Base-by-base conservation (phyloP, 37 sponge, comb jelly and placozoan genomes). In the Hormiphora californensis region DNA sequence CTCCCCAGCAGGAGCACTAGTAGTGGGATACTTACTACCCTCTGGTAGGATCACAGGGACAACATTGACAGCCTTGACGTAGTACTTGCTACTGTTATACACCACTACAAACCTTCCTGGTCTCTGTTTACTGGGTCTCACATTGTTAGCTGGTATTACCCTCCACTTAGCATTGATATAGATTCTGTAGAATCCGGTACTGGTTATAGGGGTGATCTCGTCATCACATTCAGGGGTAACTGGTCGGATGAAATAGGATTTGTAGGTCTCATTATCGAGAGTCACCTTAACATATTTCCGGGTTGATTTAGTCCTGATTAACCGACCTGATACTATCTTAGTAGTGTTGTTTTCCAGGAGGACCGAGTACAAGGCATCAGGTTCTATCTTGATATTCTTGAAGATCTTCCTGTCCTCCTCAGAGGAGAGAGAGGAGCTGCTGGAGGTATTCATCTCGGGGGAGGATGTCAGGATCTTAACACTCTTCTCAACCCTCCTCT, bases 261-360 rank as follows among this genome's bases (percentile, higher is more conserved):
- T 57, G 61, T 57, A 57, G n/a, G 27, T 23, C 61, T 57, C 61
- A 30, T 57, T 57, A 15, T 57, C 61, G n/a, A 57, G n/a, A 23
- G 4, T 57, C 61, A 57, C 61, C n/a, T 15, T 57, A 57, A 57
- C 61, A 57, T 57, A 57, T 30, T 57, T 57, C 61, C 61, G n/a
- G n/a, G n/a, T 30, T 57, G 5, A 28, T 30, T 57, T 57, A 4
- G 61, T 57, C 61, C 27, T 23, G 9, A 57, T 57, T 28, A 5
- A 57, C 61, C 27, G n/a, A 4, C 61, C 61, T 57, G 61, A 57
- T 30, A 57, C 61, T 19, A 57, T 15, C 5, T 28, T 57, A 15
- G 61, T 57, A 4, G 61, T 57, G 61, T 57, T 57, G 61, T 57
- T 57, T 30, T 57, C 61, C 61, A 57, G 61, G 23, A 57, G 61